Conservation (phyloP, 2,797 vertebrate genomes). For the Naso thynnoides region DNA sequence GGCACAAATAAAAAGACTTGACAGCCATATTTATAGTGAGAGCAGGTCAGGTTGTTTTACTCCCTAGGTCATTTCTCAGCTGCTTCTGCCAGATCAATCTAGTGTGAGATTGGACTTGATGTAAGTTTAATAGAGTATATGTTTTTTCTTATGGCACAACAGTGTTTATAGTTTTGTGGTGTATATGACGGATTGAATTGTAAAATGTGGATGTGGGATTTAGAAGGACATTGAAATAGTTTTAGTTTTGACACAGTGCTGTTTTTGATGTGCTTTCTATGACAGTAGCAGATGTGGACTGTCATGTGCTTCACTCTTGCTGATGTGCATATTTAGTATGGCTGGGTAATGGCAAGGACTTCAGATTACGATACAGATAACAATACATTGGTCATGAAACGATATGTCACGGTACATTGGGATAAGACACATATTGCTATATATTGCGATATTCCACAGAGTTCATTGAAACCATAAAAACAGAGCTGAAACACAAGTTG, state of each 20-base stretch:
- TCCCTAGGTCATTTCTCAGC: constrained; percentile 14
- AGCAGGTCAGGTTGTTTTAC: constrained; percentile 11
- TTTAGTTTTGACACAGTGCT: constrained; percentile 19
- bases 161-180: background rate
- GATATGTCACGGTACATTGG: too few relatives aligned
- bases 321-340: constrained; percentile 16
- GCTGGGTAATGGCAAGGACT: too few relatives aligned
- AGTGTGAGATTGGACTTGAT: background rate
- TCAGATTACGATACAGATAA: too few relatives aligned
- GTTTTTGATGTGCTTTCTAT: background rate
- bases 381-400: too few relatives aligned
- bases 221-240: constrained; percentile 14
- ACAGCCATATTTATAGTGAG: constrained; percentile 48
- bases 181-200: background rate
- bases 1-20: constrained; percentile 55
- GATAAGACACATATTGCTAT: too few relatives aligned
- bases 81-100: constrained; percentile 2
- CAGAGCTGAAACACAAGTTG: too few relatives aligned
- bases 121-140: background rate
- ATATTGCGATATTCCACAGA: too few relatives aligned
- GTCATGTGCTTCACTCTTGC: constrained; percentile 5
- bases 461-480: too few relatives aligned
- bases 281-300: background rate
- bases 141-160: constrained; percentile 4
- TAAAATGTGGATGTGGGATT: constrained; percentile 33